Percentiles rank a stretch among this genome's conserved stretches.
These are phyloP conservation scores for Dyspetes luteomarginatus DNA, from an alignment of 2,888 invertebrate species.

Conservation along the genomic window DNA sequence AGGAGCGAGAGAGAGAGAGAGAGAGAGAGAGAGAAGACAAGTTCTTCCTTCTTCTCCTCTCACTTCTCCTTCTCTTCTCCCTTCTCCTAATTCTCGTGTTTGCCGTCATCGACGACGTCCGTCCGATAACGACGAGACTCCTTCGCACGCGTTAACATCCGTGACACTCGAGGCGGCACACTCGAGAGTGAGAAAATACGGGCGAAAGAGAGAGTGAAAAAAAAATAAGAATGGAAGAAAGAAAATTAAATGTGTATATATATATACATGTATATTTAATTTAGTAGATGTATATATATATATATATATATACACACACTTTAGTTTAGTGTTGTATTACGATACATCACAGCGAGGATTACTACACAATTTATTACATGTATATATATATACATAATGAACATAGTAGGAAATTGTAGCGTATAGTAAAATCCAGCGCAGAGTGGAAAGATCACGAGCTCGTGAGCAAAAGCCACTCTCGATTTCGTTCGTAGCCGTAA, in stretches of 20 bases:
- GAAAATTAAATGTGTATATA: constrained; percentile 15
- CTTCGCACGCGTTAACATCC: constrained; percentile 55
- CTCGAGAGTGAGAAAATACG: background rate
- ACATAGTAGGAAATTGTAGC: background rate
- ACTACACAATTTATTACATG: background rate
- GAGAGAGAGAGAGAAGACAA: constrained; percentile 10
- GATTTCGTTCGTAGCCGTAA: constrained; percentile 78
- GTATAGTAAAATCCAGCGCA: constrained; percentile 19
- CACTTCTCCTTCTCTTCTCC: constrained; percentile 1
- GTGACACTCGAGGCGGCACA: background rate
- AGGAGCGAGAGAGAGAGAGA: constrained; percentile 7
- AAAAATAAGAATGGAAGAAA: constrained; percentile 14
- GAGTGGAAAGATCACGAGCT: constrained; percentile 49
- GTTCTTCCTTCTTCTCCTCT: constrained; percentile 8
- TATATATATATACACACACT: no score
- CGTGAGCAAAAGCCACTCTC: constrained; percentile 73
- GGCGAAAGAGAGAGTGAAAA: background rate
- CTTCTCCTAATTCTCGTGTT: background rate
- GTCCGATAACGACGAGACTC: constrained; percentile 18
- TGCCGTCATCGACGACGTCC: constrained; percentile 1
- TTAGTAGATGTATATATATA: no score
- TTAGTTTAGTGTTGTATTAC: no score
- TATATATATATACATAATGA: background rate
- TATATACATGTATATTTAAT: background rate
- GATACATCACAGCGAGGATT: background rate